Evolutionary conservation across 2,888 invertebrate genomes (phyloP).

Genomic region (Nezara viridula): DNA sequence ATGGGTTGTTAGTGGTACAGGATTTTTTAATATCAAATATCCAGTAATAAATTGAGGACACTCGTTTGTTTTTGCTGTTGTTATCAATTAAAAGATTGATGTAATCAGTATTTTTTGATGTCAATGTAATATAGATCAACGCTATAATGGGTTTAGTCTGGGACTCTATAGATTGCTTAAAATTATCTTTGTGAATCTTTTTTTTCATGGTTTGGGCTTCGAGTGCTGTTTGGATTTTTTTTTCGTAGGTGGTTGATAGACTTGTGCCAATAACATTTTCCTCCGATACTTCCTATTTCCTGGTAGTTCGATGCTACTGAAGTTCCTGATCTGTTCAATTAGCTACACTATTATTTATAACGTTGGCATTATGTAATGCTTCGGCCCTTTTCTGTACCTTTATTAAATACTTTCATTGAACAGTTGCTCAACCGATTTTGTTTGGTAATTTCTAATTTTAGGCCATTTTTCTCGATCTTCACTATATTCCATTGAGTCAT

Average conservation of each 20-base stretch:
- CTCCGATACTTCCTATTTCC: slow-evolving; percentile 9
- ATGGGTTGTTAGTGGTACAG: too few relatives aligned
- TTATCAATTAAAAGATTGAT: too few relatives aligned
- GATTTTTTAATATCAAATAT: too few relatives aligned
- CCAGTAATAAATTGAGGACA: too few relatives aligned
- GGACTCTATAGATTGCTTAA: too few relatives aligned
- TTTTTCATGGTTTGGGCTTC: background rate
- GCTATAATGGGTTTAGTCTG: too few relatives aligned
- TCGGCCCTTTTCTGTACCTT: background rate
- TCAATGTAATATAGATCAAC: too few relatives aligned
- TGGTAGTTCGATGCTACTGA: background rate
- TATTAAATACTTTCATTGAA: background rate
- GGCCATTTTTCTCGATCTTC: background rate
- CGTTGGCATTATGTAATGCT: background rate
- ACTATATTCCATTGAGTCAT: background rate
- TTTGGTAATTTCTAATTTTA: background rate
- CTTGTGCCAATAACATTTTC: background rate
- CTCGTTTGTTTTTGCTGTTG: too few relatives aligned
- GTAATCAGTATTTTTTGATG: too few relatives aligned
- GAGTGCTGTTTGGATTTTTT: background rate
- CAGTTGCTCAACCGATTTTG: background rate
- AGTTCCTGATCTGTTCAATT: background rate
- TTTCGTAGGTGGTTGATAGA: background rate
- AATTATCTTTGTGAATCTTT: too few relatives aligned
- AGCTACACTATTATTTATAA: slow-evolving; percentile 2